Conservation (phyloP, 2,113 vertebrate genomes). For the Hemiscyllium ocellatum region DNA sequence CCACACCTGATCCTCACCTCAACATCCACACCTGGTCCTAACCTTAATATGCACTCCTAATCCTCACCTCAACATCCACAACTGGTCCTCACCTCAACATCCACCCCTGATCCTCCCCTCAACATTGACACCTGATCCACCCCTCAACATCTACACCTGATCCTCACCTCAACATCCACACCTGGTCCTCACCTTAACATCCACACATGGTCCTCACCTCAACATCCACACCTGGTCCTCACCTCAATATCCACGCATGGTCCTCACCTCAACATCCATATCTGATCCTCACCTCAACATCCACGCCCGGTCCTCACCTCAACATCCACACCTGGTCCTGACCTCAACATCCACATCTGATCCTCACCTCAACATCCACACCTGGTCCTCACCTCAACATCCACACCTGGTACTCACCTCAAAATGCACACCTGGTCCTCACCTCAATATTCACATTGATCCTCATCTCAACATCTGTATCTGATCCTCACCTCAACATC, state of each 20-base stretch:
- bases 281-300: not conserved
- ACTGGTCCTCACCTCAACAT: not conserved
- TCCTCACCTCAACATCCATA: not conserved
- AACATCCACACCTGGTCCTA: not conserved
- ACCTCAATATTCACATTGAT: not conserved
- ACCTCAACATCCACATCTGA: too few relatives aligned
- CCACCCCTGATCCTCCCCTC: not conserved
- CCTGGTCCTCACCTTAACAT: not conserved
- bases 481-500: not conserved
- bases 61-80: not conserved
- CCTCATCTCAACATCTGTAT: too few relatives aligned
- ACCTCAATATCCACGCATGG: not conserved
- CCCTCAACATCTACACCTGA: too few relatives aligned
- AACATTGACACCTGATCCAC: too few relatives aligned
- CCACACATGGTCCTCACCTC: too few relatives aligned
- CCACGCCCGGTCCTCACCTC: not conserved
- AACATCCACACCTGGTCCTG: too few relatives aligned
- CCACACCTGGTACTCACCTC: not conserved
- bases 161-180: not conserved
- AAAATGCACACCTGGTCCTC: too few relatives aligned
- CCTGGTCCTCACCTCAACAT: too few relatives aligned
- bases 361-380: not conserved
- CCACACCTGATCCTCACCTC: too few relatives aligned
- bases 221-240: not conserved
- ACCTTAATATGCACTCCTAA: too few relatives aligned